A percentile compares a stretch with the other conserved stretches of the same genome.
Conservation (phyloP, 1,140 invertebrate genomes). For the Drosophila ambigua region DNA sequence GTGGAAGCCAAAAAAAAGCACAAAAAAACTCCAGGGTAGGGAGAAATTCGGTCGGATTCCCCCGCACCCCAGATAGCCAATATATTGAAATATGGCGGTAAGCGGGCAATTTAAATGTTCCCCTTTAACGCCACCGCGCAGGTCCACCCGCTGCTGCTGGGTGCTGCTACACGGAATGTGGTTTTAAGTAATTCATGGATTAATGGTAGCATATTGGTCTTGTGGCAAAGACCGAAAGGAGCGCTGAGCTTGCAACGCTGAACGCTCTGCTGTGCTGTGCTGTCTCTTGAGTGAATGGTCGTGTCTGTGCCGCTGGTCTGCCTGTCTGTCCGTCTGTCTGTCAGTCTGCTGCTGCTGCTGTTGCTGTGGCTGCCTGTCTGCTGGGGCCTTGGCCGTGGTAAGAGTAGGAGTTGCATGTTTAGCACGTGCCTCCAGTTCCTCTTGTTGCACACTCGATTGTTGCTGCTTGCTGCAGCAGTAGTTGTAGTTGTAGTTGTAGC, state of each 20-base stretch:
- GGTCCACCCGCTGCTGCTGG: not conserved
- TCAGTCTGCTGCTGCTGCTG: not conserved
- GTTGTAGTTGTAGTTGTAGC: too few species aligned
- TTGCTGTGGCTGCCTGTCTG: constrained; percentile 21
- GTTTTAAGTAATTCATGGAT: constrained; percentile 82
- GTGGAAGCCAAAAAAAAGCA: constrained; percentile 31
- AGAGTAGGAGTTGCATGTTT: constrained; percentile 82
- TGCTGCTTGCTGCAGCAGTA: constrained; percentile 32
- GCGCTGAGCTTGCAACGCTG: constrained; percentile 11
- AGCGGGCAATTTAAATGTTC: constrained; percentile 79
- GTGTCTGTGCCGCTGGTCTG: constrained; percentile 50
- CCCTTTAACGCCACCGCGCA: constrained; percentile 14
- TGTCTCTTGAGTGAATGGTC: constrained; percentile 72
- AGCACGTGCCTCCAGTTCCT: constrained; percentile 70
- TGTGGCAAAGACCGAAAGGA: constrained; percentile 19
- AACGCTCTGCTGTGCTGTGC: constrained; percentile 2
- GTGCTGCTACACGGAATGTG: constrained; percentile 69
- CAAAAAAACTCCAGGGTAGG: not conserved
- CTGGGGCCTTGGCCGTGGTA: constrained; percentile 60
- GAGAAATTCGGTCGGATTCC: not conserved
- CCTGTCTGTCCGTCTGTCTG: constrained; percentile 37
- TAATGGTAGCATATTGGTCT: constrained; percentile 79
- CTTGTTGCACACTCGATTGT: constrained; percentile 42
- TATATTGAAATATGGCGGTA: constrained; percentile 82
- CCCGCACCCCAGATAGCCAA: constrained; percentile 33